Percentiles rank a stretch among this genome's conserved stretches.
These are phyloP conservation scores for Xanthia togata DNA, from an alignment of 2,888 invertebrate genomes.

Conservation along the genomic window DNA sequence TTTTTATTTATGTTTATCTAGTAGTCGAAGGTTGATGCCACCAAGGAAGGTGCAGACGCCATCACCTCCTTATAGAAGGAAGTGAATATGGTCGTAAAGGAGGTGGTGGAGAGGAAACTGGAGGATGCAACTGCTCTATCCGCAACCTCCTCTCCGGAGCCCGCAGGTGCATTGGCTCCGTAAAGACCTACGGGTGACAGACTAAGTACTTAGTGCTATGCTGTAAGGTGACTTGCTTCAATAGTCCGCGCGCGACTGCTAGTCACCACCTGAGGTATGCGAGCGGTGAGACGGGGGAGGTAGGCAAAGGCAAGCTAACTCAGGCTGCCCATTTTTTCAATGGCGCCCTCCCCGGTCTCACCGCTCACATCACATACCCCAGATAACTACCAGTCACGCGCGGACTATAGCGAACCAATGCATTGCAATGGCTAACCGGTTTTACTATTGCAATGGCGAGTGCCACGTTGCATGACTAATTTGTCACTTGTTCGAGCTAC, in stretches of 20 bases:
- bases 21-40: background rate
- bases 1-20: background rate
- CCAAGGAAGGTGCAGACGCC: background rate
- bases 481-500: background rate
- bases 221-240: no score
- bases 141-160: no score
- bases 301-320: no score
- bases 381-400: no score
- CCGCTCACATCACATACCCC: no score
- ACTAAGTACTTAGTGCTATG: no score
- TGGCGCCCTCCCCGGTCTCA: no score
- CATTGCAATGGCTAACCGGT: no score
- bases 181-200: background rate
- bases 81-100: background rate
- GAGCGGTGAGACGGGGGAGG: no score
- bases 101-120: background rate
- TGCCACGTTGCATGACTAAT: background rate
- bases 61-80: background rate
- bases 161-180: background rate
- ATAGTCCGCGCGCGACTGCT: no score
- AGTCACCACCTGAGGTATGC: no score
- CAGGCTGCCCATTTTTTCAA: no score
- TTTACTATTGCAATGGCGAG: background rate
- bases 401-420: background rate
- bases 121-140: background rate